These are phyloP conservation scores for Lepidochrysops patricia DNA, from an alignment of 2,888 invertebrate genomes.

Conservation along the genomic window DNA sequence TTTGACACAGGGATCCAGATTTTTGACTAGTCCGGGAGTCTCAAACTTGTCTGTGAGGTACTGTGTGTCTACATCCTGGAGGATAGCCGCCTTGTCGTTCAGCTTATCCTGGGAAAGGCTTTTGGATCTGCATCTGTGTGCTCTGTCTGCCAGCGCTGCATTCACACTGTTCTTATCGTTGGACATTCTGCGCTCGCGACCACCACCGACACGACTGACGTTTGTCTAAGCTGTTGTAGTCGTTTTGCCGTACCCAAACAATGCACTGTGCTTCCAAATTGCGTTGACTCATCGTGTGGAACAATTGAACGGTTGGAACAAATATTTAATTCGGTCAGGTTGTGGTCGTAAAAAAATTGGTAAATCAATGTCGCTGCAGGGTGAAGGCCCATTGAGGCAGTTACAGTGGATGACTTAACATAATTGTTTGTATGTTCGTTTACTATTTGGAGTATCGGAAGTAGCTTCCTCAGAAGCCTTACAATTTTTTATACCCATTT, in stretches of 20 bases:
- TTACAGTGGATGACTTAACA: background rate
- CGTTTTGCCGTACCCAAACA: background rate
- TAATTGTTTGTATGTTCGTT: background rate
- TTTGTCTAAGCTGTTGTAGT: background rate
- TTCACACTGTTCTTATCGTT: slow-evolving; percentile 61
- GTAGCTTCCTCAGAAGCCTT: background rate
- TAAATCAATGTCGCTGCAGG: background rate
- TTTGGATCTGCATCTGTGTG: slow-evolving; percentile 57
- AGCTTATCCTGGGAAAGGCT: slow-evolving; percentile 71
- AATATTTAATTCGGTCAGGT: background rate
- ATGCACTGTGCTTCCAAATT: background rate
- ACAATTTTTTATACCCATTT: background rate
- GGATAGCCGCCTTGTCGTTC: slow-evolving; percentile 58
- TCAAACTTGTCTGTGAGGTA: slow-evolving; percentile 55
- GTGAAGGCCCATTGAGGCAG: background rate
- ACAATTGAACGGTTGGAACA: too few species aligned
- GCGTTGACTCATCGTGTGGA: background rate
- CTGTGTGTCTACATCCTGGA: slow-evolving; percentile 61
- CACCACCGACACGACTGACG: background rate
- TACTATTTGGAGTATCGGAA: background rate
- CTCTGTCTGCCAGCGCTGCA: slow-evolving; percentile 53
- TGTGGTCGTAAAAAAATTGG: background rate
- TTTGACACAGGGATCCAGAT: slow-evolving; percentile 44
- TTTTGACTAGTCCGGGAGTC: slow-evolving; percentile 62
- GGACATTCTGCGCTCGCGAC: background rate